These are phyloP conservation scores for Apis laboriosa DNA, from an alignment of 1,140 invertebrate species.

Conservation along the genomic window DNA sequence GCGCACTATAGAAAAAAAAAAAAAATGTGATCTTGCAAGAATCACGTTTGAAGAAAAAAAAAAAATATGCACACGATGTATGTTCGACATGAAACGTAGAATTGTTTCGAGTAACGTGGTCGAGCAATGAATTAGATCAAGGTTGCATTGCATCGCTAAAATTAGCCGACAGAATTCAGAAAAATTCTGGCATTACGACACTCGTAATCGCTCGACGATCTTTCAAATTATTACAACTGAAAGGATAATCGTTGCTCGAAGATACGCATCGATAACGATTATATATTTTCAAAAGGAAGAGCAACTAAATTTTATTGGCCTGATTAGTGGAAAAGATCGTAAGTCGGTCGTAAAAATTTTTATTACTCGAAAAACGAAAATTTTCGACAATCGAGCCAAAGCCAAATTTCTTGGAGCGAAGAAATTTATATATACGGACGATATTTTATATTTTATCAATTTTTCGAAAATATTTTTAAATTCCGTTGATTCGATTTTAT, in stretches of 20 bases:
- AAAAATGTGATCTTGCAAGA: neutral
- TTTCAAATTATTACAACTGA: neutral
- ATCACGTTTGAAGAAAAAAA: neutral
- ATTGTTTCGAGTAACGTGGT: neutral
- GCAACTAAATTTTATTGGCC: neutral
- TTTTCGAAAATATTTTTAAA: too few species aligned
- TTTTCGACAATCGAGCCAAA: too few species aligned
- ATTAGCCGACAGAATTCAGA: slow-evolving; percentile 5
- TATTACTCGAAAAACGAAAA: neutral
- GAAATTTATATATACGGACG: too few species aligned
- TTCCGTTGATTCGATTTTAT: too few species aligned
- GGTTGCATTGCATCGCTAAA: slow-evolving; percentile 14
- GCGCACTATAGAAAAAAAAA: too few species aligned
- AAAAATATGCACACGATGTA: neutral
- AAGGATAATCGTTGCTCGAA: neutral
- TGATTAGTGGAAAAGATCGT: neutral
- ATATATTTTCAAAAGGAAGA: neutral
- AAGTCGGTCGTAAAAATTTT: neutral
- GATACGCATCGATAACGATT: neutral
- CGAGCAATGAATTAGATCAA: slow-evolving; percentile 21
- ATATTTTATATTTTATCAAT: too few species aligned
- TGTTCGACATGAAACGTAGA: neutral
- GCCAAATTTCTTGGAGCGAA: too few species aligned
- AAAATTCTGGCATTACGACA: slow-evolving; percentile 19
- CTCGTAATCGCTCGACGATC: neutral